Evolutionary conservation across 2,797 vertebrate species (phyloP).

Genomic region (Glossophaga mutica): DNA sequence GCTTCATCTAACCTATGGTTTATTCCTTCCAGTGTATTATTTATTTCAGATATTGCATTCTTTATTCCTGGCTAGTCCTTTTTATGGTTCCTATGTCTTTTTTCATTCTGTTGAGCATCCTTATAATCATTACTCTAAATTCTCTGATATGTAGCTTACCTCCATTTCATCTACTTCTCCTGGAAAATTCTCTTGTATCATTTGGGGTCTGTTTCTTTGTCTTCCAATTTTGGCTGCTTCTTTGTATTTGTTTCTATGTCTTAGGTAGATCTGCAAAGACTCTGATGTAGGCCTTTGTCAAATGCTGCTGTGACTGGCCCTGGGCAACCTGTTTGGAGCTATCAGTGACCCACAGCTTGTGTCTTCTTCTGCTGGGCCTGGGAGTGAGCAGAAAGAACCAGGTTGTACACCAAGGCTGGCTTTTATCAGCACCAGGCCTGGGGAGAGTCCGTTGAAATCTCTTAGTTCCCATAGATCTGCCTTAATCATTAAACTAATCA

Average conservation of each 20-base stretch:
- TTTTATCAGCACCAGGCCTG: neutral
- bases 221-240: neutral
- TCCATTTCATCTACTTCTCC: neutral
- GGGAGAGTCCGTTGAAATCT: neutral
- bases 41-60: neutral
- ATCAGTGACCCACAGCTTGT: neutral
- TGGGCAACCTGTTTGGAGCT: neutral
- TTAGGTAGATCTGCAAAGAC: neutral
- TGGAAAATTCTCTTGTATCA: neutral
- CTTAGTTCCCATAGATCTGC: neutral
- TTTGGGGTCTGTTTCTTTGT: neutral
- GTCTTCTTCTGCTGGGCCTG: neutral
- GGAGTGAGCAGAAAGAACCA: neutral
- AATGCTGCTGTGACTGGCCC: neutral
- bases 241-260: neutral
- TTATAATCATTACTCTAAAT: neutral
- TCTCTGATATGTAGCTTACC: neutral
- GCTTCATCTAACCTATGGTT: neutral
- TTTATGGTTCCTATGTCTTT: neutral
- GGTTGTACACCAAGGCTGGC: neutral
- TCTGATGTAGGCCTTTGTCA: neutral
- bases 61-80: neutral
- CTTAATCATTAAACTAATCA: neutral
- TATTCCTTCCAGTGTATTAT: neutral
- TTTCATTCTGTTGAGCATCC: neutral